Percentiles rank a stretch among this genome's conserved stretches.
Evolutionary conservation across 2,888 invertebrate genomes (phyloP).

Genomic region (Amphipoea oculea): DNA sequence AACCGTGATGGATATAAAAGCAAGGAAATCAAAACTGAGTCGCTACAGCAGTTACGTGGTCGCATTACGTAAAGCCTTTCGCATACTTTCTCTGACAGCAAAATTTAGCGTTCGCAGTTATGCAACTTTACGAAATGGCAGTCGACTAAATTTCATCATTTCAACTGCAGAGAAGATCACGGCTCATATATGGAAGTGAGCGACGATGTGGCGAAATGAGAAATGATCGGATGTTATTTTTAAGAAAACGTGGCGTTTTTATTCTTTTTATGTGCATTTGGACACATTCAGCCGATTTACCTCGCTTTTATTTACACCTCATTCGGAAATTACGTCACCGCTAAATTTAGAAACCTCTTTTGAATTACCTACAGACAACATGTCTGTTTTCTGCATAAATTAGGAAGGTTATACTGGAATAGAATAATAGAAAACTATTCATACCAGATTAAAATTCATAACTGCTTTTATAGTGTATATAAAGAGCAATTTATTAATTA

Average conservation of each 20-base stretch:
- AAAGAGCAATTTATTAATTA: constrained; percentile 66
- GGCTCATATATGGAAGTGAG: constrained; percentile 81
- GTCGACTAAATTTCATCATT: constrained; percentile 89
- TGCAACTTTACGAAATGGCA: constrained; percentile 88
- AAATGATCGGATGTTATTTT: constrained; percentile 74
- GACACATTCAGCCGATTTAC: constrained; percentile 46
- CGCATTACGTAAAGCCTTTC: constrained; percentile 89
- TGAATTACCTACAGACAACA: constrained; percentile 11
- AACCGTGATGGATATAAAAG: constrained; percentile 87
- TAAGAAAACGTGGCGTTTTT: constrained; percentile 53
- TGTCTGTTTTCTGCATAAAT: constrained; percentile 20
- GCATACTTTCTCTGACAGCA: constrained; percentile 90
- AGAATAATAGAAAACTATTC: constrained; percentile 30
- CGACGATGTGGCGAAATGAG: constrained; percentile 81
- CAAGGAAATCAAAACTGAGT: constrained; percentile 89
- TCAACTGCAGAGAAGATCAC: constrained; percentile 85
- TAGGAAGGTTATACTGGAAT: constrained; percentile 23
- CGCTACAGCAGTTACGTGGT: constrained; percentile 86
- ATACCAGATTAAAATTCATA: constrained; percentile 33
- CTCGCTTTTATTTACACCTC: constrained; percentile 31
- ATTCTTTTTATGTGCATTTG: constrained; percentile 41
- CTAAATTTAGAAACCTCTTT: constrained; percentile 46
- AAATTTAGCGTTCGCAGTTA: constrained; percentile 89
- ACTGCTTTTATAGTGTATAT: constrained; percentile 37
- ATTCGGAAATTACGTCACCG: constrained; percentile 51